Evolutionary conservation across 2,797 vertebrate species (phyloP).

Genomic region (Acanthurus lineatus): DNA sequence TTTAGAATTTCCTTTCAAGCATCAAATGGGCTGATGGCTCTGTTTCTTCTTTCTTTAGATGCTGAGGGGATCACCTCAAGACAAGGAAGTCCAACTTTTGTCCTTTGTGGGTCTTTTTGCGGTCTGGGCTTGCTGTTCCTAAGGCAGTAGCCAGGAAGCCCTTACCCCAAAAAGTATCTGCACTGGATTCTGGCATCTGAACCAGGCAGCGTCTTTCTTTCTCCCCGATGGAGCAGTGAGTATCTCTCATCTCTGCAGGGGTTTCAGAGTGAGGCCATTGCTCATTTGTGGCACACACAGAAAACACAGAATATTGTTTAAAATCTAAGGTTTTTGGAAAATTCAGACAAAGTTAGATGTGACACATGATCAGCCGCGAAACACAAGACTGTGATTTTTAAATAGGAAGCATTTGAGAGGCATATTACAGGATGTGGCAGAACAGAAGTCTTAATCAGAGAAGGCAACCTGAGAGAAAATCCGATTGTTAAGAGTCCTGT

Average conservation of each 20-base stretch:
- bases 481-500: constrained; percentile 20
- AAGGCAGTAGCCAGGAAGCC: constrained; percentile 96
- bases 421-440: constrained; percentile 25
- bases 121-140: constrained; percentile 99
- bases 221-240: constrained; percentile 36
- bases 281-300: not conserved
- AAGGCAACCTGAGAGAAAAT: constrained; percentile 35
- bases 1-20: not conserved
- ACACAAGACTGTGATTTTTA: constrained; percentile 16
- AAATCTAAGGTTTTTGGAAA: not conserved
- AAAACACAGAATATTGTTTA: not conserved
- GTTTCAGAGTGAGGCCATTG: constrained; percentile 11
- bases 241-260: constrained; percentile 6
- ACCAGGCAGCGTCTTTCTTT: not conserved
- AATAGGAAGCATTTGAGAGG: constrained; percentile 28
- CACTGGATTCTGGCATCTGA: constrained; percentile 84
- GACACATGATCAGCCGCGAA: constrained; percentile 14
- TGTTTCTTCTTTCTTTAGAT: constrained; percentile 50
- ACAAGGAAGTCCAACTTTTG: constrained; percentile 48
- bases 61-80: not conserved
- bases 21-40: constrained; percentile 29
- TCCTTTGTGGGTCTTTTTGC: constrained; percentile 96
- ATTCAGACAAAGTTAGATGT: not conserved
- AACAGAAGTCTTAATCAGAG: constrained; percentile 20
- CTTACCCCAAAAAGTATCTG: constrained; percentile 99